Evolutionary conservation across 2,113 vertebrate species (phyloP).

Genomic region (Acrocephalus kingi): DNA sequence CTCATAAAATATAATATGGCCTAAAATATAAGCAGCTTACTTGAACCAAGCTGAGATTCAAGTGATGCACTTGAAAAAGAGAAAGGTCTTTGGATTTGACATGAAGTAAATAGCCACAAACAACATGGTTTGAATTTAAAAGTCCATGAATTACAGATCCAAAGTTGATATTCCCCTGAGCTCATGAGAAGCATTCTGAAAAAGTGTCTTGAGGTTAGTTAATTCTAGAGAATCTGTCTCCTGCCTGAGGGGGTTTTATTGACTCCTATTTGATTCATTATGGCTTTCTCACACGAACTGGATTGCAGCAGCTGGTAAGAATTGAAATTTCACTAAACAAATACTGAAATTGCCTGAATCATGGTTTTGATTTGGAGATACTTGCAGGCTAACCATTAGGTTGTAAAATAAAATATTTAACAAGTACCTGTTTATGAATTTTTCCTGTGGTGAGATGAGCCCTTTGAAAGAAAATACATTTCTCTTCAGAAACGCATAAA

Average conservation of each 20-base stretch:
- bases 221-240: background rate
- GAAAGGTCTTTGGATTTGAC: background rate
- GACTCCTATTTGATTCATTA: background rate
- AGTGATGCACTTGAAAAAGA: background rate
- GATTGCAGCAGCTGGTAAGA: background rate
- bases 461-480: background rate
- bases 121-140: background rate
- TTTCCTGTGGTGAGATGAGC: background rate
- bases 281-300: background rate
- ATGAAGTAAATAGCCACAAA: background rate
- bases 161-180: background rate
- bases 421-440: background rate
- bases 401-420: background rate
- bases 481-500: background rate
- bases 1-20: background rate
- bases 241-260: background rate
- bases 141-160: background rate
- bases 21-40: background rate
- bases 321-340: background rate
- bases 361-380: background rate
- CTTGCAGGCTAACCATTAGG: background rate
- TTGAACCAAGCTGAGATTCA: background rate
- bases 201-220: background rate
- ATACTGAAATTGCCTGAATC: background rate
- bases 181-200: background rate